A percentile compares a stretch with the other conserved stretches of the same genome.
Conservation (phyloP, 2,113 vertebrate species). For the Rhegmatorhina hoffmannsi region DNA sequence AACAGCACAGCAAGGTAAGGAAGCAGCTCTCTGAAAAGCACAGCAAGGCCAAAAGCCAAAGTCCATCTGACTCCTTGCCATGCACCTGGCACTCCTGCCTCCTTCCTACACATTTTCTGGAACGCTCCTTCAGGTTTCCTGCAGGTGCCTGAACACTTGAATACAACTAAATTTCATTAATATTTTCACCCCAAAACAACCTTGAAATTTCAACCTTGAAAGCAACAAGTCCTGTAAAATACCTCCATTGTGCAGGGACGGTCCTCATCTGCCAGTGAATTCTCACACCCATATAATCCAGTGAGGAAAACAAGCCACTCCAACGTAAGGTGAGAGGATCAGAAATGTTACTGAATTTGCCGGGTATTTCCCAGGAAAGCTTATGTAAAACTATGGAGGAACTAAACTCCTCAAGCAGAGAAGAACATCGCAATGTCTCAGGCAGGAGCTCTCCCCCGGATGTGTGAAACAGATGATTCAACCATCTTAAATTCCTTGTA, state of each 20-base stretch:
- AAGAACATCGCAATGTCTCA: neutral
- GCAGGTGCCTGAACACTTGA: neutral
- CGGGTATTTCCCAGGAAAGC: neutral
- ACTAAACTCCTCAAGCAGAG: neutral
- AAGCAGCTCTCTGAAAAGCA: neutral
- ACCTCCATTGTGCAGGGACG: neutral
- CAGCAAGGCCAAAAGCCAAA: slow-evolving; percentile 43
- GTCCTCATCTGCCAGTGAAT: slow-evolving; percentile 31
- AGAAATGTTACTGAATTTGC: neutral
- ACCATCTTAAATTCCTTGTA: neutral
- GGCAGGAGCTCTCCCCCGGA: slow-evolving; percentile 2
- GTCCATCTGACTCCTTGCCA: neutral
- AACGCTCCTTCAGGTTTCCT: neutral
- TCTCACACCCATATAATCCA: neutral
- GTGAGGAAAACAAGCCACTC: neutral
- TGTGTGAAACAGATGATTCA: slow-evolving; percentile 46
- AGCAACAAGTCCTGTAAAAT: slow-evolving; percentile 6
- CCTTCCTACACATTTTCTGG: neutral
- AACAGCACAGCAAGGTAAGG: neutral
- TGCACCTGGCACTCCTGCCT: neutral
- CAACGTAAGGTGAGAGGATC: neutral
- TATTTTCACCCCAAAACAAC: neutral
- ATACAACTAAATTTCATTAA: neutral
- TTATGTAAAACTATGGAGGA: neutral
- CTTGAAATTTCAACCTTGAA: neutral